Conservation (phyloP, 2,888 invertebrate species). For the Mythimna impura region DNA sequence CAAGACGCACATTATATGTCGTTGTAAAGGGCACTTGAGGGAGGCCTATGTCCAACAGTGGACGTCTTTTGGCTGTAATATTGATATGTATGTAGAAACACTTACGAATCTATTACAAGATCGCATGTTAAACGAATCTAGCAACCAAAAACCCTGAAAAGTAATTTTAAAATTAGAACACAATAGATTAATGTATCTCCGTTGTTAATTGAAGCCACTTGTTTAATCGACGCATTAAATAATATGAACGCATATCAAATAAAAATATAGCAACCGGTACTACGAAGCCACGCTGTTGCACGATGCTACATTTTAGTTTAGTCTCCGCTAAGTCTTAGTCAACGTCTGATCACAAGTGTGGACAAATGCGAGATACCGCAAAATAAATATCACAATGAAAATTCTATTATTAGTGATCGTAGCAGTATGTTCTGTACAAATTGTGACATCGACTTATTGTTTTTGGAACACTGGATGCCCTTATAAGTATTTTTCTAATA, state of each 20-base stretch:
- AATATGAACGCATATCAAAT: conserved; percentile 30
- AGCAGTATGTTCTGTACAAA: conserved; percentile 59
- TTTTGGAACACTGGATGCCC: conserved; percentile 86
- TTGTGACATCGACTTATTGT: conserved; percentile 73
- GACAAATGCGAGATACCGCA: conserved; percentile 48
- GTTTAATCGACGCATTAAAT: conserved; percentile 22
- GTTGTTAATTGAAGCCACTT: not conserved
- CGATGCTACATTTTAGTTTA: conserved; percentile 49
- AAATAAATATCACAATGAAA: conserved; percentile 66
- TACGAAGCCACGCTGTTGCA: conserved; percentile 11
- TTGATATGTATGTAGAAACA: no score
- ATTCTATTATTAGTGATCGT: conserved; percentile 59
- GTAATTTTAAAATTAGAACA: not conserved
- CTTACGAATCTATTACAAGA: not conserved
- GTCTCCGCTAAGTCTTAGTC: conserved; percentile 53
- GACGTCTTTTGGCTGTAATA: no score
- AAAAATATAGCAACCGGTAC: conserved; percentile 34
- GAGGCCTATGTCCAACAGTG: no score
- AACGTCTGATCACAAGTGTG: conserved; percentile 74
- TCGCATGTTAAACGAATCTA: no score
- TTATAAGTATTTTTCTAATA: conserved; percentile 80
- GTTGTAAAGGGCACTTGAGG: no score
- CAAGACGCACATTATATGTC: no score
- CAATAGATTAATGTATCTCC: not conserved
- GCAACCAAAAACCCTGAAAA: not conserved